Evolutionary conservation across 2,113 vertebrate species (phyloP), one percentile per base, ranked within the genome.

Genomic region (Thoracochromis brauschi): DNA sequence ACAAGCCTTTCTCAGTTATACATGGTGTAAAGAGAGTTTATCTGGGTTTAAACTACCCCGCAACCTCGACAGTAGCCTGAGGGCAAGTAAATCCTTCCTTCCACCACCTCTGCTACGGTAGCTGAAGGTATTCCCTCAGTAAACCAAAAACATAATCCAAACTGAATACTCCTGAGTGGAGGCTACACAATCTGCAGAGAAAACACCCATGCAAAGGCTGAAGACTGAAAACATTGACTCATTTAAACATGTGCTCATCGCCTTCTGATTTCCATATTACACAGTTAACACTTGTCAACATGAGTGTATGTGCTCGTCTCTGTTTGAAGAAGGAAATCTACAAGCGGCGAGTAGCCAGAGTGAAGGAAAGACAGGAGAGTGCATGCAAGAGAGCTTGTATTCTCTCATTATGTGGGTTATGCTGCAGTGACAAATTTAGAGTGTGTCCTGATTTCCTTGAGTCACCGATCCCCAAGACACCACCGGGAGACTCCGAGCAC

Each of bases 371-470:
- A 17, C 33, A 55, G 45, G 75, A 71, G 84, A 87, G 85, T 33
- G 47, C 80, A 87, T 87, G 81, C 73, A 11, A 71, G 91, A 82
- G 85, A 85, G 87, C 87, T 91, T 93, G 95, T 93, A 87, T 93
- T 94, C 93, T 92, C 94, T 95, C 94, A 93, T 95, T 95, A 97
- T 96, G 95, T 97, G 96, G 96, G 96, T 96, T 97, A 97, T 96
- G 95, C 95, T 96, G 96, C 95, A 96, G 96, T 88, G 96, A 96
- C 96, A 96, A 95, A 96, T 96, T 96, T 97, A 97, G 96, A 96
- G 96, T 95, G 94, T 96, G 96, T 96, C 96, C 96, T 97, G 96
- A 96, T 97, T 97, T 97, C 93, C 89, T 95, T 94, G 93, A 96
- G 95, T 96, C 93, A 93, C 95, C 91, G 93, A 95, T 96, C 94